Base-by-base conservation (phyloP, 2,888 invertebrate genomes). In the Alsophila aescularia region DNA sequence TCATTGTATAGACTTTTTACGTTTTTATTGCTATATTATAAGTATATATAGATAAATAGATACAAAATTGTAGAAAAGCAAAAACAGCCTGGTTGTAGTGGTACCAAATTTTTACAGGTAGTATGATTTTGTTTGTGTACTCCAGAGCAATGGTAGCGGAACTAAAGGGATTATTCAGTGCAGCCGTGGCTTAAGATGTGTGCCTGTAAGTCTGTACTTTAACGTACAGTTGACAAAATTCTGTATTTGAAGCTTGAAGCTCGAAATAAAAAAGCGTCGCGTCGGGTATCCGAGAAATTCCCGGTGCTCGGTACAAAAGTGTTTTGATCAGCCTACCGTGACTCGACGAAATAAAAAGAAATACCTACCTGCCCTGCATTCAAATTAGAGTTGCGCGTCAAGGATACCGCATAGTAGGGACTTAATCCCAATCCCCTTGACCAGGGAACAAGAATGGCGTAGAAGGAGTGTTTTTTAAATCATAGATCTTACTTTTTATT, bases 241-340 rank as follows among this genome's bases (percentile, higher is more conserved):
- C 53, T 57, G 49, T 63, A 58, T n/a, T n/a, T 49, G 18, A 5
- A 18, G 18, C 18, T 44, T 37, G 44, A 52, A 49, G 21, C 45
- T 43, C 34, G 29, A 48, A 61, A 53, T 14, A 62, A 65, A 65
- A 58, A 58, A 67, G 62, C 50, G n/a, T n/a, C 8, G 7, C 18
- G 42, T 13, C 31, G 60, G 53, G 55, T 65, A 64, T 65, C 66
- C 65, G 39, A 13, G 58, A 72, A 72, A 72, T 73, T 72, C 52
- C 52, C 67, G 57, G 53, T 53, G 59, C 65, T 59, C 54, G 60
- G 61, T 64, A 70, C 64, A 72, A 76, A 76, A 77, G 73, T 77
- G 73, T 82, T 81, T 79, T 80, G 80, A 80, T 75, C 77, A 78
- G 70, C 72, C 67, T 75, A 69, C 72, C 76, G 74, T 81, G 74